Evolutionary conservation across 2,797 vertebrate genomes (phyloP).

Genomic region (Pangasius krempfi): DNA sequence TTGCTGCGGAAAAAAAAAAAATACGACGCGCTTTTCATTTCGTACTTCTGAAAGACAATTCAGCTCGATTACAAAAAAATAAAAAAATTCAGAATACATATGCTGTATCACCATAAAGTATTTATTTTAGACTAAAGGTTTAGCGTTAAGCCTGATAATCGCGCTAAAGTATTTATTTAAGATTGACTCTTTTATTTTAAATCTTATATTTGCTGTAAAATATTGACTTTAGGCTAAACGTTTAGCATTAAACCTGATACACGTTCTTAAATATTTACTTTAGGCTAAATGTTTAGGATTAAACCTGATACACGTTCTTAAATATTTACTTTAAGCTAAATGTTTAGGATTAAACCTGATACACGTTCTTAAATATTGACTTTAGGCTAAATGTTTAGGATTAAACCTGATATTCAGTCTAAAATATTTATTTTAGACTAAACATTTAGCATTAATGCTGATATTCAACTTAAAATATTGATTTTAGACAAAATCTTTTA

Average conservation of each 20-base stretch:
- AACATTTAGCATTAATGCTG: not conserved
- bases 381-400: too few relatives aligned
- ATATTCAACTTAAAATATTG: not conserved
- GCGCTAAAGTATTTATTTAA: not conserved
- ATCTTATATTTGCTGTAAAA: not conserved
- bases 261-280: not conserved
- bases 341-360: too few relatives aligned
- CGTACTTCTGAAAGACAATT: not conserved
- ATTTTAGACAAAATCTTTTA: not conserved
- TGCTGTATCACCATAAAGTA: not conserved
- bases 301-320: too few relatives aligned
- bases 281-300: too few relatives aligned
- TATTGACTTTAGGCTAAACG: not conserved
- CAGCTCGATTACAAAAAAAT: not conserved
- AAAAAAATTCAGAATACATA: not conserved
- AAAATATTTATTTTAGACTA: not conserved
- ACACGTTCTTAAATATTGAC: too few relatives aligned
- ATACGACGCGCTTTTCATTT: conserved; percentile 28
- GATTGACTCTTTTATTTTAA: not conserved
- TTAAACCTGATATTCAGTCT: not conserved
- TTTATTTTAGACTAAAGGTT: not conserved
- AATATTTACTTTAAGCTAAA: too few relatives aligned
- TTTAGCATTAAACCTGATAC: not conserved
- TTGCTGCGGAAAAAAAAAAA: conserved; percentile 77
- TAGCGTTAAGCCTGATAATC: not conserved